Conservation (phyloP, 2,888 invertebrate genomes). For the Drepanosiphum platanoidis region DNA sequence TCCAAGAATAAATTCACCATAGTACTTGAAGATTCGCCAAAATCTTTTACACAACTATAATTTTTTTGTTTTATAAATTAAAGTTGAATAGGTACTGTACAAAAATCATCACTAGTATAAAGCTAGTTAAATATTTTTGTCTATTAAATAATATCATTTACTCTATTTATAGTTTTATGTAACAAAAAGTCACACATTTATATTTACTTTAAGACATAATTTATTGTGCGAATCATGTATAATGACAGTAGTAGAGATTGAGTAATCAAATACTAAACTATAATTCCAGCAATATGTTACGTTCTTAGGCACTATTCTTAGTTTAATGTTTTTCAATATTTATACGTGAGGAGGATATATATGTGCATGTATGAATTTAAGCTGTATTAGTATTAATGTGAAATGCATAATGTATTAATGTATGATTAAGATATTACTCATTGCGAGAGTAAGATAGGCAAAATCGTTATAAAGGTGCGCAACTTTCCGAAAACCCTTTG, state of each 20-base stretch:
- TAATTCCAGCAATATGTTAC: neutral
- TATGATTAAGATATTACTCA: neutral
- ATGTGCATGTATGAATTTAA: neutral
- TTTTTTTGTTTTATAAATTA: neutral
- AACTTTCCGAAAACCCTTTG: neutral
- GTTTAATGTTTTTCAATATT: neutral
- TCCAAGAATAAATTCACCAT: slow-evolving; percentile 30
- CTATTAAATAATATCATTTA: neutral
- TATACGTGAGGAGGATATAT: neutral
- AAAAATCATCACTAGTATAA: neutral
- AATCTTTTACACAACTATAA: neutral
- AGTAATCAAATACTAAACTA: neutral
- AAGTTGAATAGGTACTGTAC: neutral
- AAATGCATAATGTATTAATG: neutral
- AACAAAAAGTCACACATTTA: too few relatives aligned
- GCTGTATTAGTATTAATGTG: neutral
- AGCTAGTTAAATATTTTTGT: neutral
- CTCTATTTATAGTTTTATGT: too few relatives aligned
- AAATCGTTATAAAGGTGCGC: neutral
- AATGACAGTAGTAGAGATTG: neutral
- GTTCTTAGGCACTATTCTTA: neutral
- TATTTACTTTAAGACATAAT: too few relatives aligned
- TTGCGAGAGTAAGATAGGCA: neutral
- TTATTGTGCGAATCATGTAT: too few relatives aligned
- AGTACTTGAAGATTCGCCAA: slow-evolving; percentile 32